Conservation (phyloP, 2,888 invertebrate species). For the Lepidocyrtinus sp. region DNA sequence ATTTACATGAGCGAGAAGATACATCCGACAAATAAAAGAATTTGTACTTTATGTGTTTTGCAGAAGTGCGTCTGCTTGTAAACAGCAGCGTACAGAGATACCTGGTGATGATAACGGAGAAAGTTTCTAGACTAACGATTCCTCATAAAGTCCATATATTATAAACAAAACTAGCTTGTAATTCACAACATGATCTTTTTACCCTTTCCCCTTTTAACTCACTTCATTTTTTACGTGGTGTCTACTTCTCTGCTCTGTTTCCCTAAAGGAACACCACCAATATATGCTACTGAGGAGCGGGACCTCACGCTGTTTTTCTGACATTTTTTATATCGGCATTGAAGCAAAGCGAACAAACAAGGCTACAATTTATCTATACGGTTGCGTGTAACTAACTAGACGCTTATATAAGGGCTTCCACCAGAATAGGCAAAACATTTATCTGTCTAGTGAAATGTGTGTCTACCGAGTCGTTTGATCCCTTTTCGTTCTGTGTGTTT, state of each 20-base stretch:
- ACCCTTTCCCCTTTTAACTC: constrained; percentile 25
- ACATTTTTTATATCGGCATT: constrained; percentile 30
- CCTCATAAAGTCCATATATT: constrained; percentile 14
- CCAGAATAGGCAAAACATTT: constrained; percentile 18
- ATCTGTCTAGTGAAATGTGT: constrained; percentile 17
- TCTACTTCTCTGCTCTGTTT: constrained; percentile 1
- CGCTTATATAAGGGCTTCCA: not conserved
- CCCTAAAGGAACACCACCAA: not conserved
- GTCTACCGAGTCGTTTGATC: not conserved
- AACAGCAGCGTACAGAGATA: constrained; percentile 30
- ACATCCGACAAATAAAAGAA: too few species aligned
- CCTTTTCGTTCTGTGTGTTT: not conserved
- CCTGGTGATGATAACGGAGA: constrained; percentile 21
- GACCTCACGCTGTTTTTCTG: constrained; percentile 45
- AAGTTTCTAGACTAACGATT: constrained; percentile 1
- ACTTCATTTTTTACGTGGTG: not conserved
- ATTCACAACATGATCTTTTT: constrained; percentile 51
- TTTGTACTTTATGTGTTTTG: constrained; percentile 15
- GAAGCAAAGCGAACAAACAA: constrained; percentile 26
- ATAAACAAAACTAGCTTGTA: constrained; percentile 38
- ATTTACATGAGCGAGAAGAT: too few species aligned
- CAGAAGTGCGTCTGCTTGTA: constrained; percentile 39
- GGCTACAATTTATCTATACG: constrained; percentile 45
- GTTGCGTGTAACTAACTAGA: not conserved
- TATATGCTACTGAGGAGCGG: not conserved